A percentile compares a stretch with the other conserved stretches of the same genome.
Evolutionary conservation across 2,888 invertebrate species (phyloP).

Genomic region (Philhelius pedissequus): DNA sequence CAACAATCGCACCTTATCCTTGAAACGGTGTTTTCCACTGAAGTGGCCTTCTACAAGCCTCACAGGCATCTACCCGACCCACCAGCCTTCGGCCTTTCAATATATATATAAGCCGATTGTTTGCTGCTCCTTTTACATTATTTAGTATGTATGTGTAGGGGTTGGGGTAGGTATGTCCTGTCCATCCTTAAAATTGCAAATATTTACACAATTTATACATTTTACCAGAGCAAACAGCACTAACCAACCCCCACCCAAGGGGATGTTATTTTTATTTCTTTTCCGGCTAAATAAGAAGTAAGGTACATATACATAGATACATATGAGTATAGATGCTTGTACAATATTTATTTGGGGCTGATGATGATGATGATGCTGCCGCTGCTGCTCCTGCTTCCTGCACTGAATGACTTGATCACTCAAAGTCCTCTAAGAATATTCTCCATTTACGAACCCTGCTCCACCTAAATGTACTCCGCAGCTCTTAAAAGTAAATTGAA

Average conservation of each 20-base stretch:
- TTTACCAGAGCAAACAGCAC: conserved; percentile 44
- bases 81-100: background rate
- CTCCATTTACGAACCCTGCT: background rate
- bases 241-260: conserved; percentile 4
- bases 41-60: background rate
- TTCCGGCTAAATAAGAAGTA: background rate
- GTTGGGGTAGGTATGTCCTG: background rate
- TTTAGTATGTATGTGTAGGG: background rate
- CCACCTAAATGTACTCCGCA: background rate
- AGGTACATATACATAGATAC: background rate
- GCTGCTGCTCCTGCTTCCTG: background rate
- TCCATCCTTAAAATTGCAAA: conserved; percentile 43
- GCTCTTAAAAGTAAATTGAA: conserved; percentile 43
- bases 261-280: conserved; percentile 1
- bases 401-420: background rate
- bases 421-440: background rate
- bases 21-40: background rate
- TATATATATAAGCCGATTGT: conserved; percentile 1
- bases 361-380: background rate
- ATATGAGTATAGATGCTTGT: too few species aligned
- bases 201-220: conserved; percentile 61
- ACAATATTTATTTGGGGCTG: conserved; percentile 13
- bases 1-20: conserved; percentile 55
- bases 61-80: background rate
- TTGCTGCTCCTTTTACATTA: conserved; percentile 13